Base-by-base conservation (phyloP, 2,113 vertebrate species). In the Amblyopsis rosae region DNA sequence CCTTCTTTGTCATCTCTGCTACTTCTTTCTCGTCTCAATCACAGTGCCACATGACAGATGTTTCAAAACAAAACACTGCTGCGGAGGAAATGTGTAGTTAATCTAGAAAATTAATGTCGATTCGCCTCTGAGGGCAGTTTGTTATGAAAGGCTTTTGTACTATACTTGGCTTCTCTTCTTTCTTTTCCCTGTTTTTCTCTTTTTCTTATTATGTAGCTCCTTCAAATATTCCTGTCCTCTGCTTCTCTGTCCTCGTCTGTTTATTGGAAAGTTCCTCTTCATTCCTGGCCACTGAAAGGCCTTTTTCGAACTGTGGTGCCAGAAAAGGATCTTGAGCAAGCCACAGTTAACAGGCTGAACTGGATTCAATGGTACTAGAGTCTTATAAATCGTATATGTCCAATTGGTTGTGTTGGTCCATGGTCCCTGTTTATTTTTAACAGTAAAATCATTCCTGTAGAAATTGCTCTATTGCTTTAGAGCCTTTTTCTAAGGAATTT, bases 331-430 rank as follows among this genome's bases (percentile, higher is more conserved):
- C 75, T 80, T 76, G 87, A 87, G 76, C 88, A 82, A 88, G 67
- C 82, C 74, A 75, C 87, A 82, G 81, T 86, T 81, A 87, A 41
- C 85, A 78, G 78, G 83, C 82, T 73, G 86, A 86, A 68, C 84
- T 88, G 90, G 92, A 93, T 85, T 91, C 91, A 91, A 94, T 94
- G 93, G 93, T 94, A 93, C 45, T 72, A 74, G 64, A 79, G 64
- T 41, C 58, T 15, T 56, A 66, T 60, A 80, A 59, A 19, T 63
- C 73, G 56, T 71, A 32, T 75, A 75, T 69, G 68, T 79, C 67
- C 15, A 12, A 48, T 16, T 3, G 46, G 54, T 32, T 62, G 59
- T 64, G 12, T 35, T 51, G n/a, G 55, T 48, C 19, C 11, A 33
- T n/a, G 56, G 67, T 11, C 12, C 59, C 8, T 59, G 15, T 65